These are phyloP conservation scores for Volucella inflata DNA, from an alignment of 2,888 invertebrate genomes.

Conservation along the genomic window DNA sequence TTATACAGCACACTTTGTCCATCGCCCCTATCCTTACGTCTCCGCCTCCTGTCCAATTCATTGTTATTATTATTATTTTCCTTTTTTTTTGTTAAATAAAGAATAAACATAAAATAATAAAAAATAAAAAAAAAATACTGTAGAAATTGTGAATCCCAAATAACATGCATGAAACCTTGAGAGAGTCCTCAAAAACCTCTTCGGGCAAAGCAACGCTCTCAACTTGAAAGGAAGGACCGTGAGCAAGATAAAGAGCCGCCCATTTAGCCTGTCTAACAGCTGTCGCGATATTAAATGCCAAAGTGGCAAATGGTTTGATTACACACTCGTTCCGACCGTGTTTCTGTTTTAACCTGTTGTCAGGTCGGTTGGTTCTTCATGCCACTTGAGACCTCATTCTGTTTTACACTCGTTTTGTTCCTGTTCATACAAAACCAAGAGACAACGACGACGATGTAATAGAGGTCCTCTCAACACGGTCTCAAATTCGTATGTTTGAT, in stretches of 20 bases:
- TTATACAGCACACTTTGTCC: conserved; percentile 32
- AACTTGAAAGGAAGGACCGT: conserved; percentile 37
- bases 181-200: conserved; percentile 53
- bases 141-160: conserved; percentile 18
- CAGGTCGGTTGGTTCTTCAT: conserved; percentile 35
- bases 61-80: conserved; percentile 15
- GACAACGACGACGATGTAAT: conserved; percentile 47
- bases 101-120: conserved; percentile 36
- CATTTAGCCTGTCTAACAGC: conserved; percentile 75
- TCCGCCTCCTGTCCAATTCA: not conserved
- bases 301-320: conserved; percentile 75
- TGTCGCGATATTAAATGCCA: conserved; percentile 74
- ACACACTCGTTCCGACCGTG: conserved; percentile 62
- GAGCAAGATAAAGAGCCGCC: conserved; percentile 69
- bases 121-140: conserved; percentile 12
- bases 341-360: conserved; percentile 61
- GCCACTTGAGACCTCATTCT: conserved; percentile 60
- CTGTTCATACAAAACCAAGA: conserved; percentile 37
- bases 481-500: conserved; percentile 54
- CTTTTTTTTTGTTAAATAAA: conserved; percentile 44
- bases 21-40: not conserved
- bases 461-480: conserved; percentile 65
- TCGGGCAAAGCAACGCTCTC: conserved; percentile 37
- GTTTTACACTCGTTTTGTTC: conserved; percentile 55
- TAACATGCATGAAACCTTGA: conserved; percentile 59